A percentile compares a stretch with the other conserved stretches of the same genome.
Evolutionary conservation across 1,140 invertebrate species (phyloP).

Genomic region (Drosophila kohkoa): DNA sequence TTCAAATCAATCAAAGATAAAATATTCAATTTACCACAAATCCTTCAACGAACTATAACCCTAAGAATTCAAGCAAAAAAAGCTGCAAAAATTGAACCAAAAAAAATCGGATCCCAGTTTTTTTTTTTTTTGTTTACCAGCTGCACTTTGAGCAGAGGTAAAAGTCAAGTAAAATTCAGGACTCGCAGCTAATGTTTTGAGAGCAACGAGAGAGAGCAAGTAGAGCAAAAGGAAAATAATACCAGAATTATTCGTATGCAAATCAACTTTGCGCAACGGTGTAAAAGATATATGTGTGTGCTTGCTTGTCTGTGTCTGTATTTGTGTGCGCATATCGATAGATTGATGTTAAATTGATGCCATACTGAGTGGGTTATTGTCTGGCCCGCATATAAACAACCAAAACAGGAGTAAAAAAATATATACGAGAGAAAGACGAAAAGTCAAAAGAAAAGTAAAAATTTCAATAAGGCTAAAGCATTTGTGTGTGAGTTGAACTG

Average conservation of each 20-base stretch:
- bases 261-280: conserved; percentile 60
- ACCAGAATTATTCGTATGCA: conserved; percentile 62
- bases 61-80: not conserved
- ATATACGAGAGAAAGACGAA: conserved; percentile 29
- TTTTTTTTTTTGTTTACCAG: conserved; percentile 24
- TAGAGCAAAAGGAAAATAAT: conserved; percentile 47
- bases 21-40: conserved; percentile 37
- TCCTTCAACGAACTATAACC: conserved; percentile 21
- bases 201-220: conserved; percentile 54
- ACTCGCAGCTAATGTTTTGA: conserved; percentile 63
- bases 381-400: conserved; percentile 79
- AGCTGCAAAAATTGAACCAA: conserved; percentile 23
- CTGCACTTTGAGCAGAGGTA: conserved; percentile 30
- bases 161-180: conserved; percentile 54
- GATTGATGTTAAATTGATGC: conserved; percentile 82
- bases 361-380: conserved; percentile 76
- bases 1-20: conserved; percentile 46
- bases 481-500: conserved; percentile 49
- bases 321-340: conserved; percentile 51
- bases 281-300: conserved; percentile 43
- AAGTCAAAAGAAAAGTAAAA: conserved; percentile 58
- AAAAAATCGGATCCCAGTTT: conserved; percentile 13
- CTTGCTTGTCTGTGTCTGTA: conserved; percentile 13
- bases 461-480: conserved; percentile 78
- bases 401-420: conserved; percentile 40